A percentile compares a stretch with the other conserved stretches of the same genome.
These are phyloP conservation scores for Amblyopsis hoosieri DNA, from an alignment of 2,797 vertebrate species.

Conservation along the genomic window DNA sequence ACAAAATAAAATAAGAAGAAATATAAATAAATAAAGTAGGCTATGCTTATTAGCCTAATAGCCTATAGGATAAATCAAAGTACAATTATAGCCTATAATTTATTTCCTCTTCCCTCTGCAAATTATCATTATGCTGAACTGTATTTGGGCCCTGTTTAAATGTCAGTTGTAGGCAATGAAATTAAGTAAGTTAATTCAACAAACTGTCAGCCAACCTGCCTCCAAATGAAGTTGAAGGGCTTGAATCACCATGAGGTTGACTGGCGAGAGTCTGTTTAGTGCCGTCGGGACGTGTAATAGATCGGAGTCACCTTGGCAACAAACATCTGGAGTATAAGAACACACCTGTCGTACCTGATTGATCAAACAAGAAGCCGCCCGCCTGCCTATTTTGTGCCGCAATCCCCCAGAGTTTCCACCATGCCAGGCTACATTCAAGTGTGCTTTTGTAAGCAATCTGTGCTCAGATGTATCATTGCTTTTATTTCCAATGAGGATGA, in stretches of 20 bases:
- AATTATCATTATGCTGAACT: background rate
- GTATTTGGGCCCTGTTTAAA: constrained; percentile 7
- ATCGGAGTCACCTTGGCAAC: constrained; percentile 69
- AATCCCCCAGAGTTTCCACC: constrained; percentile 43
- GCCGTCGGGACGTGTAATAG: constrained; percentile 38
- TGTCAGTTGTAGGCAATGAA: constrained; percentile 28
- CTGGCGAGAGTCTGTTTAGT: no score
- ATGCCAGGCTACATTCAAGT: constrained; percentile 46
- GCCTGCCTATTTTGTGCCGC: constrained; percentile 56
- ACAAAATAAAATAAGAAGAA: no score
- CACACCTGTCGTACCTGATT: constrained; percentile 61
- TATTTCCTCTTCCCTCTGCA: constrained; percentile 10
- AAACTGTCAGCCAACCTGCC: constrained; percentile 33
- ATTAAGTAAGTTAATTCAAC: constrained; percentile 44
- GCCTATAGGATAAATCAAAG: background rate
- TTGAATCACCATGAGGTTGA: no score
- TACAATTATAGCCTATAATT: background rate
- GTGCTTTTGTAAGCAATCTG: constrained; percentile 33
- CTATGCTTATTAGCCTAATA: constrained; percentile 1
- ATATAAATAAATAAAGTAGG: no score
- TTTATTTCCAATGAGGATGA: constrained; percentile 60
- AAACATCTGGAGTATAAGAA: constrained; percentile 68
- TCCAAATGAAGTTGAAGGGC: constrained; percentile 20
- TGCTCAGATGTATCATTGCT: constrained; percentile 51
- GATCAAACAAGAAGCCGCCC: constrained; percentile 68